These are phyloP conservation scores for Caenorhabditis panamensis DNA, from an alignment of 2,888 invertebrate genomes.

Conservation along the genomic window DNA sequence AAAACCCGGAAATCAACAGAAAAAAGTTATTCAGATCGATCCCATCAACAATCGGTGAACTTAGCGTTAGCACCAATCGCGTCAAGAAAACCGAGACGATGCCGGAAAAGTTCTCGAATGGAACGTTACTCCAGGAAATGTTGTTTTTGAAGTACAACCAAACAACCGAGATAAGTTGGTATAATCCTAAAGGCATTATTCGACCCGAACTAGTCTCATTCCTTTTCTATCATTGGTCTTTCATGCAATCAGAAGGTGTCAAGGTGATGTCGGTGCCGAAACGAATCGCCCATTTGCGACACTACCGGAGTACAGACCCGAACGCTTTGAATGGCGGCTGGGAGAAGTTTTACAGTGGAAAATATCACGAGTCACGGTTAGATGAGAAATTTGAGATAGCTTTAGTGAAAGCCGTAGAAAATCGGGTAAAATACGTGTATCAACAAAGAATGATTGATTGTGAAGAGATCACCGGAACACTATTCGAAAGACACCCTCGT, in stretches of 20 bases:
- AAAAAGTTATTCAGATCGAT: slow-evolving; percentile 29
- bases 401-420: slow-evolving; percentile 7
- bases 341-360: slow-evolving; percentile 14
- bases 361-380: not conserved
- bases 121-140: not conserved
- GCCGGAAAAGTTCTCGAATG: not conserved
- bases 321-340: slow-evolving; percentile 21
- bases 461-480: slow-evolving; percentile 14
- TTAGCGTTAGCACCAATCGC: slow-evolving; percentile 34
- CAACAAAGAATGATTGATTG: slow-evolving; percentile 36
- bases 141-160: slow-evolving; percentile 37
- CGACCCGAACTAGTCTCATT: slow-evolving; percentile 27
- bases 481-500: too few species aligned
- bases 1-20: too few species aligned
- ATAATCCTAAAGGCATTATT: slow-evolving; percentile 39
- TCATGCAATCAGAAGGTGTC: slow-evolving; percentile 2
- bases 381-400: slow-evolving; percentile 14
- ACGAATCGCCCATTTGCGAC: slow-evolving; percentile 26
- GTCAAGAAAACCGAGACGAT: slow-evolving; percentile 17
- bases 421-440: slow-evolving; percentile 28
- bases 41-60: slow-evolving; percentile 7
- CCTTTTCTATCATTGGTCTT: slow-evolving; percentile 36
- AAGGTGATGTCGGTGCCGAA: slow-evolving; percentile 33
- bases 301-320: slow-evolving; percentile 25
- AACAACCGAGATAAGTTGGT: slow-evolving; percentile 35